These are phyloP conservation scores for Hoplias malabaricus DNA, from an alignment of 2,113 vertebrate species.

Conservation along the genomic window DNA sequence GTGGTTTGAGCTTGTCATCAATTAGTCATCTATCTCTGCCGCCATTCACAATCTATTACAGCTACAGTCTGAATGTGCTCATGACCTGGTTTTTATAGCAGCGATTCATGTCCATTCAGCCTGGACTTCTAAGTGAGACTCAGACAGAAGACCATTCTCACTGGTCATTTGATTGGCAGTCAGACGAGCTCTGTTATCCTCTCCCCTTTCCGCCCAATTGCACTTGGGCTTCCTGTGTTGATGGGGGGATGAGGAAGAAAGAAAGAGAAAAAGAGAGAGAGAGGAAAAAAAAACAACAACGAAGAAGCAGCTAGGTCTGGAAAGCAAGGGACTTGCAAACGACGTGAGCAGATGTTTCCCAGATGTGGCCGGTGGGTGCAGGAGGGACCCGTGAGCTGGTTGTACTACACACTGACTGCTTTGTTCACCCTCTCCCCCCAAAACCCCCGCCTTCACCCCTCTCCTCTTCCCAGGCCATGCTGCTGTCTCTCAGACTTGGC, in stretches of 20 bases:
- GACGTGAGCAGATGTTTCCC: conserved; percentile 58
- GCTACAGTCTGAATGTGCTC: not conserved
- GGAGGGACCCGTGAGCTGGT: conserved; percentile 41
- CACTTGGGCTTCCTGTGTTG: conserved; percentile 58
- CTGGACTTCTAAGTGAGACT: not conserved
- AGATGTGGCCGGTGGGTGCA: conserved; percentile 55
- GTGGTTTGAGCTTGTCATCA: not conserved
- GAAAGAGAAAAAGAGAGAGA: not conserved
- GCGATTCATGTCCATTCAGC: not conserved
- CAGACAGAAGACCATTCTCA: not conserved
- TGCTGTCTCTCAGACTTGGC: conserved; percentile 43
- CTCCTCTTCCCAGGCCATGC: conserved; percentile 48
- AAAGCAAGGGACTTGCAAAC: conserved; percentile 54
- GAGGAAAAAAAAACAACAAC: not conserved
- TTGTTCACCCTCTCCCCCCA: conserved; percentile 61
- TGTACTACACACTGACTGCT: conserved; percentile 60
- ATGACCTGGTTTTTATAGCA: not conserved
- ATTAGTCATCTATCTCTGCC: not conserved
- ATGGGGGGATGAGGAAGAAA: not conserved
- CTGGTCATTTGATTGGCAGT: conserved; percentile 19
- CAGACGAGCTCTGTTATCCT: not conserved
- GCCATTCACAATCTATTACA: not conserved
- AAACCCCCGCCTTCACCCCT: conserved; percentile 30
- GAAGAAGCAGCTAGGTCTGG: conserved; percentile 31
- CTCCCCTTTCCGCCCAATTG: conserved; percentile 42